Percentiles rank a stretch among this genome's conserved stretches.
These are phyloP conservation scores for Sipha maydis DNA, from an alignment of 2,888 invertebrate genomes.

Conservation along the genomic window DNA sequence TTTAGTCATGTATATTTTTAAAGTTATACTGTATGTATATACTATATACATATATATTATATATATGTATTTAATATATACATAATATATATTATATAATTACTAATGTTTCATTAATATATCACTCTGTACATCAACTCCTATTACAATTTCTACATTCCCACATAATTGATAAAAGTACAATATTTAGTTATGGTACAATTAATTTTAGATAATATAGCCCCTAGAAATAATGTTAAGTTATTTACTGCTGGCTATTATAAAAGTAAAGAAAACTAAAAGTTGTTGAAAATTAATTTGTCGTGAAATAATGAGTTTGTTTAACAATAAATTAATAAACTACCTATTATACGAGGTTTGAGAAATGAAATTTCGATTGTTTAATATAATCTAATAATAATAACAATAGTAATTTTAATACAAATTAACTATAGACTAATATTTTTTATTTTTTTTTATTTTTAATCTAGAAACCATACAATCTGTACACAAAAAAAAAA, in stretches of 20 bases:
- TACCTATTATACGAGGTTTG: not conserved
- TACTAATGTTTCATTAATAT: not conserved
- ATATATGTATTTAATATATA: too few species aligned
- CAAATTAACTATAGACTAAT: too few species aligned
- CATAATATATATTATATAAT: too few species aligned
- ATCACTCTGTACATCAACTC: not conserved
- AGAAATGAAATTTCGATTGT: not conserved
- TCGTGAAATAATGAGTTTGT: not conserved
- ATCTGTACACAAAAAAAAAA: too few species aligned
- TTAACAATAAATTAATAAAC: conserved; percentile 13
- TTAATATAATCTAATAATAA: too few species aligned
- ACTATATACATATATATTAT: too few species aligned
- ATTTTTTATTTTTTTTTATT: too few species aligned
- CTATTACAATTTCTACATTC: not conserved
- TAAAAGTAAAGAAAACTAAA: not conserved
- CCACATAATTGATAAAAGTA: not conserved
- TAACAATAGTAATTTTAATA: too few species aligned
- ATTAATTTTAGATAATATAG: not conserved
- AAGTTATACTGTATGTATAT: not conserved
- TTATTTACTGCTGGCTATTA: not conserved
- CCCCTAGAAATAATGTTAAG: not conserved
- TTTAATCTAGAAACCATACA: too few species aligned
- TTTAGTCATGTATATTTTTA: conserved; percentile 36
- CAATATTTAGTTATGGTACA: not conserved
- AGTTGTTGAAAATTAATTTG: not conserved